Evolutionary conservation across 2,797 vertebrate species (phyloP), one percentile per base, ranked within the genome.

Genomic region (Morelia viridis): DNA sequence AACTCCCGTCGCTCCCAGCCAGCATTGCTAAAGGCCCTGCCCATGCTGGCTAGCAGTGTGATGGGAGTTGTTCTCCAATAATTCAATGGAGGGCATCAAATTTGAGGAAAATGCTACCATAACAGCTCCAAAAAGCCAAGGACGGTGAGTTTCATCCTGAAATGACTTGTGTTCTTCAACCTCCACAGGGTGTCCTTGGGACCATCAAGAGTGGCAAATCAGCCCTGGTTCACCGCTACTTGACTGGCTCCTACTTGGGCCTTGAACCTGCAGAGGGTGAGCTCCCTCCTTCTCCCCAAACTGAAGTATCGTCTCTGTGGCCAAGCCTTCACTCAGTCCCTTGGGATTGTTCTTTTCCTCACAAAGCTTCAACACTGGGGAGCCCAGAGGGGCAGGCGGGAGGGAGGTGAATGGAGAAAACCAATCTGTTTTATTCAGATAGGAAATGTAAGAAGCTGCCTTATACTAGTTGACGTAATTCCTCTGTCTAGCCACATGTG

Each of bases 171-270:
- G 60, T 80, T 53, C 76, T 89, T 56, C 92, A 57, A 62, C 87
- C 64, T 89, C 84, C 50, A 4, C 96, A 99, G 99, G 99, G 98
- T 0, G 97, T 99, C 95, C 97, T 99, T 96, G 99, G 99, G 76
- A 99, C 98, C 93, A 95, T 98, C 88, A 98, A 97, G 95, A 99
- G 99, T 0, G 98, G 98, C 94, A 99, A 98, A 96, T 98, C 99
- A 0, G 98, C 99, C 0, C 98, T 99, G 15, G 98, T 99, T 91
- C 98, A 99, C 95, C 98, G 98, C 95, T 99, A 99, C 98, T 98
- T 99, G 96, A 99, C 98, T 0, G 99, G 99, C 93, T 99, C 98
- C 94, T 99, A 99, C 60, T 97, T 98, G 87, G 97, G 98, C 24
- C 95, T 98, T 35, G 99, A 99, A 97, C 98, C 98, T 94, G 96